A percentile compares a stretch with the other conserved stretches of the same genome.
Conservation (phyloP, 2,888 invertebrate species). For the Tetranychus truncatus region DNA sequence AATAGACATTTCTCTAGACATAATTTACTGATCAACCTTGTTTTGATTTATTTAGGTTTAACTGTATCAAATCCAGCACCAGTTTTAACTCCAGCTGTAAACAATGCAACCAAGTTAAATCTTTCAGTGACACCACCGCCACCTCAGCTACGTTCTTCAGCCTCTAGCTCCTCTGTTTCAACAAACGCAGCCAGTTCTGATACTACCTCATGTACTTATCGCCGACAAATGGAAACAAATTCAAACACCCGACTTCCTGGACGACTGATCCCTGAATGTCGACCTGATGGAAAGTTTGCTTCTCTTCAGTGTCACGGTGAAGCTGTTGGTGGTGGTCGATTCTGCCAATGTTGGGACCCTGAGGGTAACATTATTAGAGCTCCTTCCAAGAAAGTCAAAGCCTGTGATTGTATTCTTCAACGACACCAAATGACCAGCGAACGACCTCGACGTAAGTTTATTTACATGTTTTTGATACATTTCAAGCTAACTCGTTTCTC, state of each 20-base stretch:
- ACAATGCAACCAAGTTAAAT: too few relatives aligned
- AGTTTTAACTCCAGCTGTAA: neutral
- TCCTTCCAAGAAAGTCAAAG: constrained; percentile 9
- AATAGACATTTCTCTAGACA: too few relatives aligned
- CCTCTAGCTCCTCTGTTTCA: neutral
- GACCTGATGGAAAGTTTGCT: constrained; percentile 14
- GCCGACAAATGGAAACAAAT: neutral
- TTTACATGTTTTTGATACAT: neutral
- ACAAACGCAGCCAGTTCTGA: neutral
- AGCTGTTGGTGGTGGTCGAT: constrained; percentile 2
- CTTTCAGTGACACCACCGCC: neutral
- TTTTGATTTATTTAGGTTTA: too few relatives aligned
- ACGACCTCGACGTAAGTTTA: neutral
- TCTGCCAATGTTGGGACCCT: constrained; percentile 19
- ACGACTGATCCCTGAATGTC: constrained; percentile 15
- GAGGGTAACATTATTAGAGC: constrained; percentile 7
- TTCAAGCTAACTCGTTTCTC: neutral
- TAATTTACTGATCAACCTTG: too few relatives aligned
- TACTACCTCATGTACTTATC: neutral
- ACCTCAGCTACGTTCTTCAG: neutral
- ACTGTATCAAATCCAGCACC: neutral
- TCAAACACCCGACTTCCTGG: constrained; percentile 4
- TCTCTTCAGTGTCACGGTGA: constrained; percentile 16
- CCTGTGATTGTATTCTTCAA: constrained; percentile 13
- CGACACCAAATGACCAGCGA: neutral